A percentile compares a stretch with the other conserved stretches of the same genome.
These are phyloP conservation scores for Leiothrix lutea DNA, from an alignment of 2,113 vertebrate genomes.

Conservation along the genomic window DNA sequence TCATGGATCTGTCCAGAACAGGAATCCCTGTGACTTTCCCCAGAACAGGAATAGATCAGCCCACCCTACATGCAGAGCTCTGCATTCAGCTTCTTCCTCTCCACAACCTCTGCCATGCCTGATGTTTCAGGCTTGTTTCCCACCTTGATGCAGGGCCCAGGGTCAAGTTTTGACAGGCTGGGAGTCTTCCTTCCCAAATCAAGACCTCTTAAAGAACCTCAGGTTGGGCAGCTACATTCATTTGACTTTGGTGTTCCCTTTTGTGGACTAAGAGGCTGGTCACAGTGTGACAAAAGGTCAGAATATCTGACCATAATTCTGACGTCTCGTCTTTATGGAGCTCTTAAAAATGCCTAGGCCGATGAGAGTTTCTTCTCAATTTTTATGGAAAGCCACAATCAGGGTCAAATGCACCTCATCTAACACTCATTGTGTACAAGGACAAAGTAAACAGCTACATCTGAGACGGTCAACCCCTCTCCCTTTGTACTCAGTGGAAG, in stretches of 20 bases:
- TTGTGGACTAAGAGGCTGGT: not conserved
- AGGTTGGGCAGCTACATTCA: not conserved
- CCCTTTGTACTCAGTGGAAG: not conserved
- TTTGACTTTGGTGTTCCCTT: not conserved
- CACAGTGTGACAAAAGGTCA: not conserved
- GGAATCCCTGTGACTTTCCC: not conserved
- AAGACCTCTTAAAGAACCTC: not conserved
- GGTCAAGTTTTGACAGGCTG: not conserved
- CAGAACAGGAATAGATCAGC: not conserved
- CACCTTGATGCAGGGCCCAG: not conserved
- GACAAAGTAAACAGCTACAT: not conserved
- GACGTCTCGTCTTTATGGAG: not conserved
- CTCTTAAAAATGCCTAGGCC: not conserved
- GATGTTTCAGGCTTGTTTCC: not conserved
- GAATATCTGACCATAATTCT: not conserved
- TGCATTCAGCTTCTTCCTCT: not conserved
- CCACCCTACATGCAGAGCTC: fast-evolving
- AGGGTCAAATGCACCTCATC: not conserved
- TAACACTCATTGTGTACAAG: not conserved
- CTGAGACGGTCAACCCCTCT: not conserved
- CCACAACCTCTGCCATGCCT: not conserved
- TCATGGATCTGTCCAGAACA: not conserved
- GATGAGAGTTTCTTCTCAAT: not conserved
- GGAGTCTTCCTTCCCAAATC: not conserved
- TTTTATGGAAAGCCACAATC: not conserved